These are phyloP conservation scores for Mus minutoides DNA, from an alignment of 2,797 vertebrate species.

Conservation along the genomic window DNA sequence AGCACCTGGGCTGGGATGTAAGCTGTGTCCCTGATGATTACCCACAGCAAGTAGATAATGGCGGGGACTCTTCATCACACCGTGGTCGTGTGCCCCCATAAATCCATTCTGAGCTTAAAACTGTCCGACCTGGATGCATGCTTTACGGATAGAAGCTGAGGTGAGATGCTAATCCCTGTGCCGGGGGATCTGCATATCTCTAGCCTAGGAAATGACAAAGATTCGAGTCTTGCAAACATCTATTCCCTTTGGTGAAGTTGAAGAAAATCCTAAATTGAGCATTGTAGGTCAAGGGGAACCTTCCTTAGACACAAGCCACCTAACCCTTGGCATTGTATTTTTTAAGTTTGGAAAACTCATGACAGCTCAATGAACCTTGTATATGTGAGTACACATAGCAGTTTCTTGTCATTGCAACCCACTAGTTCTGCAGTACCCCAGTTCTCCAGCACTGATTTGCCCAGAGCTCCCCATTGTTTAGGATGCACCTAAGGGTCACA, in stretches of 20 bases:
- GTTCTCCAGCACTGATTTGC: not conserved
- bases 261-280: not conserved
- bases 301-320: not conserved
- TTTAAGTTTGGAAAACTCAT: not conserved
- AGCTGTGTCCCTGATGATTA: not conserved
- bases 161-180: not conserved
- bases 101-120: too few species aligned
- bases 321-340: not conserved
- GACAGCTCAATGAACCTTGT: constrained; percentile 6
- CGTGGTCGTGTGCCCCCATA: too few species aligned
- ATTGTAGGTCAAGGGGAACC: not conserved
- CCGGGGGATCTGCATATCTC: not conserved
- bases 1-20: not conserved
- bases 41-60: not conserved
- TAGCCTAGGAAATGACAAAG: too few species aligned
- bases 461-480: not conserved
- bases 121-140: not conserved
- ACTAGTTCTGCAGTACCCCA: not conserved
- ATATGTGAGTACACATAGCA: not conserved
- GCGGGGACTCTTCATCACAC: not conserved
- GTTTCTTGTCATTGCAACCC: not conserved
- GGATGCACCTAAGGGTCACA: not conserved
- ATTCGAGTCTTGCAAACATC: not conserved
- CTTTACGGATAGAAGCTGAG: not conserved
- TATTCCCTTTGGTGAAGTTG: not conserved